Conservation (phyloP, 2,797 vertebrate genomes). For the Eremophila alpestris region DNA sequence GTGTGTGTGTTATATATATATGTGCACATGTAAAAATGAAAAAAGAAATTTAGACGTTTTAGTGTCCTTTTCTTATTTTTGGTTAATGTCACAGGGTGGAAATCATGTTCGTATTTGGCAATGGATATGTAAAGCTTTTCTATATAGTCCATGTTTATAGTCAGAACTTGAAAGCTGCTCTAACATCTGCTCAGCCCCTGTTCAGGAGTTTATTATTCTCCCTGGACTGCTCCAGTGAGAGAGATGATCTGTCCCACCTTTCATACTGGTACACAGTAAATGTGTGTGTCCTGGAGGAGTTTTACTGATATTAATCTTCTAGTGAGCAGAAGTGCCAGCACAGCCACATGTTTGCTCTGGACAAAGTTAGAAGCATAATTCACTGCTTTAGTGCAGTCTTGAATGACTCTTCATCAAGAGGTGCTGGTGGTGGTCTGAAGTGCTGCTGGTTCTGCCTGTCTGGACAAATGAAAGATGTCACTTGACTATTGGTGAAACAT, state of each 20-base stretch:
- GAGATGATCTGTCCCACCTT: neutral
- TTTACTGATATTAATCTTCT: neutral
- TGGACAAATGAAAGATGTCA: neutral
- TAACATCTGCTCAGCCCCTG: neutral
- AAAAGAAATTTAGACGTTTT: neutral
- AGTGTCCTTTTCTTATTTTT: neutral
- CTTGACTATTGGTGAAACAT: neutral
- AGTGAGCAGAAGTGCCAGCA: neutral
- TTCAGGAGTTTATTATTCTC: neutral
- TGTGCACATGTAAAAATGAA: neutral
- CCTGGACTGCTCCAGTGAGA: neutral
- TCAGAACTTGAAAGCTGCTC: neutral
- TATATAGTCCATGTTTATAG: neutral
- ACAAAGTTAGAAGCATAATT: neutral
- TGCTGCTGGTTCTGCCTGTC: neutral
- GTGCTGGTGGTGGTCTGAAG: neutral
- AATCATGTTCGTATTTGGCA: constrained; percentile 3
- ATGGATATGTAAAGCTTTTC: neutral
- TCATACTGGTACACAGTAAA: neutral
- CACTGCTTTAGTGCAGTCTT: neutral
- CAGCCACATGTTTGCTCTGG: neutral
- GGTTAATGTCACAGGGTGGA: neutral
- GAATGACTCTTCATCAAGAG: neutral
- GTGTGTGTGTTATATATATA: neutral
- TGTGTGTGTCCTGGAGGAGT: neutral